Base-by-base conservation (phyloP, 2,113 vertebrate genomes). In the Zosterops japonicus region DNA sequence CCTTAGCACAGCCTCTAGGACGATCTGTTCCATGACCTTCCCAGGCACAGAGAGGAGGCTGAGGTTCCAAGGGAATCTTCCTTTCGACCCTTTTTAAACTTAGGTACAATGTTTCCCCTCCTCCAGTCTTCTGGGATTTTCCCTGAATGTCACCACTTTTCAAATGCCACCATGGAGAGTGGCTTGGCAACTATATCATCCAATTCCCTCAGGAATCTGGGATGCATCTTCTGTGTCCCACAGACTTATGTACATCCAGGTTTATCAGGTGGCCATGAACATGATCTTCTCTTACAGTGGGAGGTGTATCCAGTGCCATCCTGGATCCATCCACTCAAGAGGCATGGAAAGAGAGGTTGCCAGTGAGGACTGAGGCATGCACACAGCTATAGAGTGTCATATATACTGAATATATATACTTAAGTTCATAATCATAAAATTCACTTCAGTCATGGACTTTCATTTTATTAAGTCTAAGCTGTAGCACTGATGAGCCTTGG, bases 401-500 rank as follows among this genome's bases (percentile, higher is more conserved):
- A 39, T 39, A 39, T 39, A 39, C 39, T 39, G 5, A 39, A 39
- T 39, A 39, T 39, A 39, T 39, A 39, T 59, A 25, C 6, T 4
- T 0, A 82, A 59, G 20, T 42, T 75, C 24, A 67, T 49, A 53
- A 87, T 39, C 13, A 35, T 65, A 53, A 89, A 70, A 84, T 59
- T 57, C 24, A 74, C 19, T 77, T 83, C 8, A 69, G 9, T 65
- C 16, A 52, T 8, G 5, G n/a, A n/a, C 21, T 84, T 77, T 6
- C 24, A 56, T 81, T 84, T 83, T 74, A 11, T 49, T 64, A 47
- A 60, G 14, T 36, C 60, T 59, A 65, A 82, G 17, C 6, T 46
- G 27, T 31, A 41, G 2, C 17, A 16, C 33, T 71, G 42, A 75
- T 1, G 3, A 81, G 21, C 31, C 25, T 53, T 0, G 0, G 55